A percentile compares a stretch with the other conserved stretches of the same genome.
These are phyloP conservation scores for Vanessa cardui DNA, from an alignment of 2,888 invertebrate genomes.

Conservation along the genomic window DNA sequence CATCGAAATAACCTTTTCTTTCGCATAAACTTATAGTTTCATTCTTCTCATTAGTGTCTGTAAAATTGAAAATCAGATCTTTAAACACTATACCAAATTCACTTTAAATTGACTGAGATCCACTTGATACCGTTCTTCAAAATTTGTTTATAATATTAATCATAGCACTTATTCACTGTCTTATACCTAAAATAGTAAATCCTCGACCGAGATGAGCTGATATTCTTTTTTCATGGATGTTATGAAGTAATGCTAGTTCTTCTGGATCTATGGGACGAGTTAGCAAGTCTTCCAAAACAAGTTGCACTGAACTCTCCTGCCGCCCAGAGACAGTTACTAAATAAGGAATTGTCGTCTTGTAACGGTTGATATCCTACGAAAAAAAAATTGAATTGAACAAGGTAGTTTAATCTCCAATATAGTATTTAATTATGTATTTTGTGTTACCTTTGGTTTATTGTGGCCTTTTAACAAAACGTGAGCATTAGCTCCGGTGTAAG, in stretches of 20 bases:
- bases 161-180: neutral
- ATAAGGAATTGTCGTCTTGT: slow-evolving; percentile 57
- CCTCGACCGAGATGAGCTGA: slow-evolving; percentile 55
- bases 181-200: slow-evolving; percentile 1
- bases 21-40: neutral
- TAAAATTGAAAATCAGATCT: neutral
- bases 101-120: no score
- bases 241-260: slow-evolving; percentile 62
- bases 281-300: slow-evolving; percentile 57
- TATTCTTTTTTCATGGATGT: slow-evolving; percentile 57
- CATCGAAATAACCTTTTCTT: slow-evolving; percentile 49
- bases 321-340: slow-evolving; percentile 61
- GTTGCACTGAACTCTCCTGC: slow-evolving; percentile 53
- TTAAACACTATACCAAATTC: no score
- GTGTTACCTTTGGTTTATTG: slow-evolving; percentile 60
- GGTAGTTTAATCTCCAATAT: neutral
- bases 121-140: no score
- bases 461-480: slow-evolving; percentile 63
- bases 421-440: neutral
- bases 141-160: neutral
- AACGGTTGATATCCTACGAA: slow-evolving; percentile 54
- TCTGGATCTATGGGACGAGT: slow-evolving; percentile 64
- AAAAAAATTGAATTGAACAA: no score
- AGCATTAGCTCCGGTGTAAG: slow-evolving; percentile 60
- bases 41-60: slow-evolving; percentile 53